Conservation (phyloP, 2,888 invertebrate species). For the Griposia aprilina region DNA sequence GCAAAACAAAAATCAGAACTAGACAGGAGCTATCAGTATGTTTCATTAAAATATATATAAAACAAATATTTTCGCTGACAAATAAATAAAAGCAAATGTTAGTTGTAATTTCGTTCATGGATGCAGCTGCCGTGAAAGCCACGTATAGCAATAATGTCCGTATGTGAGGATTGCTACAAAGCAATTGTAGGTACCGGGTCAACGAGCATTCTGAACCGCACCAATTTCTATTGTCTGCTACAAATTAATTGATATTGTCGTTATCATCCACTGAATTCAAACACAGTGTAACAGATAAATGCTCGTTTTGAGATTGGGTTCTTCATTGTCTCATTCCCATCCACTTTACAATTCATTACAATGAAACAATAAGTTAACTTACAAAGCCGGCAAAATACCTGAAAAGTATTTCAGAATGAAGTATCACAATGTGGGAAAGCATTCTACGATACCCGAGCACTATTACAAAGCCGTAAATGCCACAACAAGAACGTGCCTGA, state of each 20-base stretch:
- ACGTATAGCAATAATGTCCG: slow-evolving; percentile 44
- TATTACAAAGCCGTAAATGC: slow-evolving; percentile 66
- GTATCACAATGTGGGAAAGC: slow-evolving; percentile 44
- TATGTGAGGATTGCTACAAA: slow-evolving; percentile 50
- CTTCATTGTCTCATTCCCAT: not conserved
- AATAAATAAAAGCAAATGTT: slow-evolving; percentile 1
- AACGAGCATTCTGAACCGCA: slow-evolving; percentile 23
- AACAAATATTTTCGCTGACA: slow-evolving; percentile 10
- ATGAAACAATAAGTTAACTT: slow-evolving; percentile 15
- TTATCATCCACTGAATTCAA: slow-evolving; percentile 12
- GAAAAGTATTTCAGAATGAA: slow-evolving; percentile 44
- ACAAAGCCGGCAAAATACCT: slow-evolving; percentile 26
- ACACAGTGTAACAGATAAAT: not conserved
- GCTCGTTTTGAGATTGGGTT: not conserved
- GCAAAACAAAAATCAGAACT: not conserved
- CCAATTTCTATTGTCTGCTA: slow-evolving; percentile 14
- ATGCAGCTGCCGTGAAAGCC: slow-evolving; percentile 30
- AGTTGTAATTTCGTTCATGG: slow-evolving; percentile 15
- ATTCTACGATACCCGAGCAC: slow-evolving; percentile 43
- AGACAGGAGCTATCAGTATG: not conserved
- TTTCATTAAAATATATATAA: not conserved
- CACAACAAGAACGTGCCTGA: slow-evolving; percentile 65
- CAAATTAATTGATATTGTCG: slow-evolving; percentile 28
- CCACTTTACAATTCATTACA: not conserved
- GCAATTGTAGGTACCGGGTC: slow-evolving; percentile 44